Conservation (phyloP, 2,797 vertebrate species). For the Microcaecilia unicolor region DNA sequence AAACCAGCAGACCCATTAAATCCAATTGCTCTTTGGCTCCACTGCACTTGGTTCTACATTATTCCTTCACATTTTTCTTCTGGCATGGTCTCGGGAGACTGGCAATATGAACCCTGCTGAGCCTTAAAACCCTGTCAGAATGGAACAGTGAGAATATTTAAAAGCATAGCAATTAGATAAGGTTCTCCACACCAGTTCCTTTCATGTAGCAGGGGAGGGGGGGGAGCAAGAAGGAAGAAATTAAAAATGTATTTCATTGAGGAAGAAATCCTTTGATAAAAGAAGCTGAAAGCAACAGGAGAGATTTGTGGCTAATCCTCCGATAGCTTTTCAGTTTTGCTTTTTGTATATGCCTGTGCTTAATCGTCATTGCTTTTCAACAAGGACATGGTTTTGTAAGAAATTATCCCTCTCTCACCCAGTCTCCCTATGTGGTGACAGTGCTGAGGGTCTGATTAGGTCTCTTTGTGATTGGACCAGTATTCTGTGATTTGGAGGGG, state of each 20-base stretch:
- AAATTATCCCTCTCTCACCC: neutral
- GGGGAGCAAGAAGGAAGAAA: constrained; percentile 2
- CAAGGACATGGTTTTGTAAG: accelerated
- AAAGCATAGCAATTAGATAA: neutral
- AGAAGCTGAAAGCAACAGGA: accelerated
- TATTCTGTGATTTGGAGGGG: too few relatives aligned
- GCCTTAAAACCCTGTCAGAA: accelerated
- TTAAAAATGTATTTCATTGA: constrained; percentile 3
- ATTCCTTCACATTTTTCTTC: too few relatives aligned
- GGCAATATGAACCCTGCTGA: too few relatives aligned
- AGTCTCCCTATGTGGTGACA: accelerated
- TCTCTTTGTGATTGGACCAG: neutral
- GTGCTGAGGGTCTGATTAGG: neutral
- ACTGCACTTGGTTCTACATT: too few relatives aligned
- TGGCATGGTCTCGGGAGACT: too few relatives aligned
- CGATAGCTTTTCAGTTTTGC: accelerated
- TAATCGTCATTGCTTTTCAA: accelerated
- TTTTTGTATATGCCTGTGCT: too few relatives aligned
- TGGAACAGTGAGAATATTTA: accelerated
- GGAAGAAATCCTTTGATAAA: neutral
- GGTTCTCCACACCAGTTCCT: neutral
- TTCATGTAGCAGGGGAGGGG: neutral
- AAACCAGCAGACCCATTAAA: too few relatives aligned
- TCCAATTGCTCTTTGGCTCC: too few relatives aligned
- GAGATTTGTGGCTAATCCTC: accelerated